Conservation (phyloP, 2,888 invertebrate species). For the Leucoma salicis region DNA sequence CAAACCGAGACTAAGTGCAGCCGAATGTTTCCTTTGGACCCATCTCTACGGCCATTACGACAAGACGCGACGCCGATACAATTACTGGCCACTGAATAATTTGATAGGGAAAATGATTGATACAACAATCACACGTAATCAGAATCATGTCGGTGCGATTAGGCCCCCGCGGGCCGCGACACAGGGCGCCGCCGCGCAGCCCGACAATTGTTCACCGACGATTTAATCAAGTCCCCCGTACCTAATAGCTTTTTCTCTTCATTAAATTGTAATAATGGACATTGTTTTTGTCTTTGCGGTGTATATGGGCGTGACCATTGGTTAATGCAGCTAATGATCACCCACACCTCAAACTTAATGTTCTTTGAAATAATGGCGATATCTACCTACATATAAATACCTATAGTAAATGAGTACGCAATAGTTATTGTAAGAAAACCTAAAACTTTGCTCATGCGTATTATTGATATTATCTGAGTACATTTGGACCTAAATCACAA, state of each 20-base stretch:
- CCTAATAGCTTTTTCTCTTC: slow-evolving; percentile 76
- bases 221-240: slow-evolving; percentile 71
- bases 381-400: neutral
- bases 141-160: slow-evolving; percentile 77
- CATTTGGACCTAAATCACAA: slow-evolving; percentile 51
- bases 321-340: slow-evolving; percentile 44
- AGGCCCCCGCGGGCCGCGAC: slow-evolving; percentile 55
- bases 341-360: slow-evolving; percentile 19
- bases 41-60: slow-evolving; percentile 58
- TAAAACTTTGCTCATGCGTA: slow-evolving; percentile 18
- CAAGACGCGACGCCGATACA: slow-evolving; percentile 64
- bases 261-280: slow-evolving; percentile 76
- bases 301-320: slow-evolving; percentile 47
- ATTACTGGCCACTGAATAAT: slow-evolving; percentile 79
- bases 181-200: slow-evolving; percentile 52
- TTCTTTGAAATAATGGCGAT: slow-evolving; percentile 20
- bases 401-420: too few relatives aligned
- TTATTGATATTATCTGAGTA: slow-evolving; percentile 42
- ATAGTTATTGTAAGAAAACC: slow-evolving; percentile 13
- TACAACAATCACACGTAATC: slow-evolving; percentile 79
- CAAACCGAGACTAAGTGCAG: slow-evolving; percentile 78
- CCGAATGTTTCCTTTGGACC: slow-evolving; percentile 67
- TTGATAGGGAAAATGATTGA: slow-evolving; percentile 81
- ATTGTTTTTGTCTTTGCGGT: slow-evolving; percentile 64
- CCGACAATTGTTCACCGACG: slow-evolving; percentile 68